Conservation (phyloP, 1,140 invertebrate genomes). For the Bradysia coprophila region DNA sequence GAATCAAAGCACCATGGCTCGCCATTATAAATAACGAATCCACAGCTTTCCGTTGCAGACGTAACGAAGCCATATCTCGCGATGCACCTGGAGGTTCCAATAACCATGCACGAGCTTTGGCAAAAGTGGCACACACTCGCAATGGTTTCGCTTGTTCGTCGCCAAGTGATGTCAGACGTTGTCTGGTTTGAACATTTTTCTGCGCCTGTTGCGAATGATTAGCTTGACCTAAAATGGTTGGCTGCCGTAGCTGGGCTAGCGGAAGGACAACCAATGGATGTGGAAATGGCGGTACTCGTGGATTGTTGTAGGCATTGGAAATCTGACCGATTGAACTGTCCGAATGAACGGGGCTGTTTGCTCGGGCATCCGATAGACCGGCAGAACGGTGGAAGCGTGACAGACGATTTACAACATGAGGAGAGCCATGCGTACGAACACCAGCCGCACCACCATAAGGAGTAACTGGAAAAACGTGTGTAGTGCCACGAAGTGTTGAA, state of each 20-base stretch:
- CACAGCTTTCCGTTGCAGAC: conserved; percentile 31
- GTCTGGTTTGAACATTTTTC: conserved; percentile 22
- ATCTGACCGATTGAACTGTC: conserved; percentile 25
- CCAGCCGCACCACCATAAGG: conserved; percentile 89
- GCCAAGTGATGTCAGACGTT: conserved; percentile 41
- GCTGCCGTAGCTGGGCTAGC: conserved; percentile 71
- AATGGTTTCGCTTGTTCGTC: conserved; percentile 46
- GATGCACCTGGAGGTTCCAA: conserved; percentile 34
- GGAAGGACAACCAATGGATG: conserved; percentile 60
- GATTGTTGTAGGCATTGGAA: conserved; percentile 62
- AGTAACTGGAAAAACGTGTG: conserved; percentile 92
- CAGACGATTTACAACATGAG: conserved; percentile 85
- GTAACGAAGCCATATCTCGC: conserved; percentile 20
- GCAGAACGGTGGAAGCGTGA: conserved; percentile 92
- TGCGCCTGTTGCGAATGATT: conserved; percentile 5
- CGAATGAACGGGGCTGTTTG: conserved; percentile 50
- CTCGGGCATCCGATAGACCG: conserved; percentile 60
- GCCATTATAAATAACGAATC: conserved; percentile 83
- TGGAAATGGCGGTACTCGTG: conserved; percentile 74
- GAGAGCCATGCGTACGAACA: conserved; percentile 78
- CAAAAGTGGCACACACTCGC: conserved; percentile 60
- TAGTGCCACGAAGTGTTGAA: conserved; percentile 86
- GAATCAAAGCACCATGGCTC: conserved; percentile 69
- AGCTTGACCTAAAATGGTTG: conserved; percentile 30
- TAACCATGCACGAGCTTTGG: conserved; percentile 52